These are phyloP conservation scores for Aythya baeri DNA, from an alignment of 2,113 vertebrate genomes.

Conservation along the genomic window DNA sequence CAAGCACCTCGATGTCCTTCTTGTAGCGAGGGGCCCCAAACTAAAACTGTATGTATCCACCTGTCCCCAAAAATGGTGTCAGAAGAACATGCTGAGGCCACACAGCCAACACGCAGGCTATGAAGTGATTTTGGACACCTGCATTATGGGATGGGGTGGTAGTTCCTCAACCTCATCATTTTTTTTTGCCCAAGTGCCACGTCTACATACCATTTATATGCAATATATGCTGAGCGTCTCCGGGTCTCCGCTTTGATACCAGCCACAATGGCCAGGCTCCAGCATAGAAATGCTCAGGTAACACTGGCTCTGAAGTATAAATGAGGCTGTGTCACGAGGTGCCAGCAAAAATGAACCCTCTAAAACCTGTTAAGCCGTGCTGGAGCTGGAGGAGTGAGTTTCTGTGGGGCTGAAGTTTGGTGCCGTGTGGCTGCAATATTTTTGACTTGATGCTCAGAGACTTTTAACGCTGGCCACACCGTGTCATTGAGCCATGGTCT, in stretches of 20 bases:
- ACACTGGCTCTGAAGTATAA: background rate
- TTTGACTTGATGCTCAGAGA: background rate
- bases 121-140: background rate
- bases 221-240: background rate
- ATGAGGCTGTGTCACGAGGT: background rate
- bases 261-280: background rate
- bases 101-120: background rate
- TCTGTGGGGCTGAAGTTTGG: background rate
- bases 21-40: too few species aligned
- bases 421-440: background rate
- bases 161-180: background rate
- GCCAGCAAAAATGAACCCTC: background rate
- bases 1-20: too few species aligned
- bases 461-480: background rate
- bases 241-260: background rate
- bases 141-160: background rate
- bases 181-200: background rate
- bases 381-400: background rate
- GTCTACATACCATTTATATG: background rate
- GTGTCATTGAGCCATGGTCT: background rate
- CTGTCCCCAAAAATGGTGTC: background rate
- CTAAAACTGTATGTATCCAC: background rate
- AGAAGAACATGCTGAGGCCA: background rate
- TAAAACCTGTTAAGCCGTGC: background rate
- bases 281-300: rapidly evolving